phyloP scores from a whole-genome alignment of 2,113 vertebrate species.

The Pluvialis apricaria region DNA sequence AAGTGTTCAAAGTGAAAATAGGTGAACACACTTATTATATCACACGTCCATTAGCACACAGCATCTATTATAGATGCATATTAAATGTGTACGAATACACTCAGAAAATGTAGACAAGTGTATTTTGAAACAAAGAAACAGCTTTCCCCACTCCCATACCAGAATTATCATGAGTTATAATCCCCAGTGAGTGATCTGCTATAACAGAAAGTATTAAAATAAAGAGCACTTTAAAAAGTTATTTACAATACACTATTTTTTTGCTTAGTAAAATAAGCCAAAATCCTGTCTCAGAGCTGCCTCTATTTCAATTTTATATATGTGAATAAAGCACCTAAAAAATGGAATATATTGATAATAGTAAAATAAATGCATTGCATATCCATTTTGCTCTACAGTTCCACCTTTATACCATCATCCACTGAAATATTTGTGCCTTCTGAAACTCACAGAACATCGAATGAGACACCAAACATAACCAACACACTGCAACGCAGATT shows the following conservation, averaged over 20 bases:
- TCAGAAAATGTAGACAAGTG: background rate
- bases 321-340: background rate
- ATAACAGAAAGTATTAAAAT: conserved; percentile 15
- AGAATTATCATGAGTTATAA: conserved; percentile 17
- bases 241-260: conserved; percentile 10
- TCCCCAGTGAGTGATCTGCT: background rate
- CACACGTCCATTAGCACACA: background rate
- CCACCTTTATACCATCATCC: background rate
- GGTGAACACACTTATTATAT: background rate
- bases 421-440: background rate
- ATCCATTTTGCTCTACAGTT: background rate
- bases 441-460: background rate
- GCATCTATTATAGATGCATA: background rate
- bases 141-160: background rate
- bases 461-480: background rate
- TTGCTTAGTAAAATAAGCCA: background rate
- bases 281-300: background rate
- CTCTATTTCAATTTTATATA: conserved; percentile 1
- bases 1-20: background rate
- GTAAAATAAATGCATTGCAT: background rate
- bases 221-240: conserved; percentile 1
- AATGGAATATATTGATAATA: background rate
- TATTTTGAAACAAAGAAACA: background rate
- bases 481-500: background rate
- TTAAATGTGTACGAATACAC: background rate